Conservation (phyloP, 2,113 vertebrate genomes). For the Phodopus roborovskii region DNA sequence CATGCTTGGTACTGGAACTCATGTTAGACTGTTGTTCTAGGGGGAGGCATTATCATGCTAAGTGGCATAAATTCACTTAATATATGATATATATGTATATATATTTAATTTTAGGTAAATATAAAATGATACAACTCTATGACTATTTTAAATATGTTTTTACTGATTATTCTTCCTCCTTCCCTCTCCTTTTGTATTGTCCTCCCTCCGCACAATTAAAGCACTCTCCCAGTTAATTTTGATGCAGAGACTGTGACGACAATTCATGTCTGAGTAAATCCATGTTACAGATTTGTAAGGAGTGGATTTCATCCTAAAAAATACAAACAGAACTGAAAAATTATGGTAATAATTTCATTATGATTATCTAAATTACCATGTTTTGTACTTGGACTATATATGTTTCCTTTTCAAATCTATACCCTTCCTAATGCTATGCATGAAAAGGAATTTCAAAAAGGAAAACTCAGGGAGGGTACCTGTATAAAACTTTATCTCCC, state of each 20-base stretch:
- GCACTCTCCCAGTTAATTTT: neutral
- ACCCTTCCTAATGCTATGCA: neutral
- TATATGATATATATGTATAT: neutral
- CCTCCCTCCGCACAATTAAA: neutral
- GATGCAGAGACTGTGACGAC: neutral
- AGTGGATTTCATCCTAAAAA: conserved; percentile 14
- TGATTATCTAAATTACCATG: neutral
- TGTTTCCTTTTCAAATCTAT: neutral
- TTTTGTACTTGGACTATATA: neutral
- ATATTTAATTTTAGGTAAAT: neutral
- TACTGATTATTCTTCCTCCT: neutral
- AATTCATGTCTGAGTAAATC: neutral
- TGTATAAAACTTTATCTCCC: neutral
- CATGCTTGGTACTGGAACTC: neutral
- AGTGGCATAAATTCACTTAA: neutral
- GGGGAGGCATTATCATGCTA: neutral
- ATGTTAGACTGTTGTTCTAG: neutral
- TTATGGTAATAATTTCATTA: neutral
- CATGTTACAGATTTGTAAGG: neutral
- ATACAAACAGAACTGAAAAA: neutral
- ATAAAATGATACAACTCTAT: neutral
- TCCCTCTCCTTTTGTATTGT: neutral
- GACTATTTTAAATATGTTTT: neutral
- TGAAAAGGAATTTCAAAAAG: neutral
- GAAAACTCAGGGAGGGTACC: neutral